Conservation (phyloP, 2,113 vertebrate species). For the Desmodus rotundus region DNA sequence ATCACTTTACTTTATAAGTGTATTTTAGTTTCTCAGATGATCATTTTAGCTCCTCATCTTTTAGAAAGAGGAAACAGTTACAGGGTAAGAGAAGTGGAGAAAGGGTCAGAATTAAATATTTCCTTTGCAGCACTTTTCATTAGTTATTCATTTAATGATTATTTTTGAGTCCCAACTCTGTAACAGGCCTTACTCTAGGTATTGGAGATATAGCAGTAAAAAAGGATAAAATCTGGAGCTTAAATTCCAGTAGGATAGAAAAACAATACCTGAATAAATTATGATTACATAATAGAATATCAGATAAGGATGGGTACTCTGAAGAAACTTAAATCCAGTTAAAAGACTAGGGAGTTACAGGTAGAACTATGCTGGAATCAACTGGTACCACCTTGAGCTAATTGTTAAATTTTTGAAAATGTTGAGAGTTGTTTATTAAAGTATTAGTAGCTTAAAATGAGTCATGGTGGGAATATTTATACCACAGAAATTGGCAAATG, state of each 20-base stretch:
- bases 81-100: neutral
- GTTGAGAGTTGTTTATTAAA: constrained; percentile 23
- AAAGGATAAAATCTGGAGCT: neutral
- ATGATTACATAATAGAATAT: neutral
- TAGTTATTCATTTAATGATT: neutral
- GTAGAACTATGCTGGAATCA: neutral
- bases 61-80: neutral
- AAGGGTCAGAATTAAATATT: neutral
- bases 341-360: neutral
- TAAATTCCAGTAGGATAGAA: neutral
- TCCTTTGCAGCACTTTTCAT: neutral
- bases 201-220: neutral
- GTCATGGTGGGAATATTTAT: neutral
- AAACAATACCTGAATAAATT: neutral
- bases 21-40: constrained; percentile 4
- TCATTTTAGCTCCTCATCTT: neutral
- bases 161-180: neutral
- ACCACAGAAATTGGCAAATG: neutral
- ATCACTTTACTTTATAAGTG: neutral
- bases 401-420: neutral
- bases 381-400: neutral
- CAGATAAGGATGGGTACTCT: neutral
- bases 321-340: neutral
- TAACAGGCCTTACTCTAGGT: neutral
- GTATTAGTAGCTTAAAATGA: neutral